Percentiles rank a stretch among this genome's conserved stretches.
Evolutionary conservation across 2,888 invertebrate genomes (phyloP).

Genomic region (Himalopsyche japonica): DNA sequence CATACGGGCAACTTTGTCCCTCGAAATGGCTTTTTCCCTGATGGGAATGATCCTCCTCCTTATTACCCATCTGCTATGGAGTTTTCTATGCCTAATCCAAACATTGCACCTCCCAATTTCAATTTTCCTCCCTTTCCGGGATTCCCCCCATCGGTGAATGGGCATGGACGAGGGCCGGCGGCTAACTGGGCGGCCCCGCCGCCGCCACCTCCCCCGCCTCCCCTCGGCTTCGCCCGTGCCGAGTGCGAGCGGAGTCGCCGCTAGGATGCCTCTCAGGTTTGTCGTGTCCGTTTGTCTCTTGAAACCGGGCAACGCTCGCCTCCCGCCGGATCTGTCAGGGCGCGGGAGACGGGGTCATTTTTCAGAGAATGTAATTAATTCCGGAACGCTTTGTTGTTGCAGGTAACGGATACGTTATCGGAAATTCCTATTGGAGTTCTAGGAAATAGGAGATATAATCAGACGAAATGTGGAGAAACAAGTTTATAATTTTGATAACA

Average conservation of each 20-base stretch:
- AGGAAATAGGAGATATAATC: conserved; percentile 16
- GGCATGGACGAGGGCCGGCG: conserved; percentile 45
- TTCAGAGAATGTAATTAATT: background rate
- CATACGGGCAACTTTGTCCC: background rate
- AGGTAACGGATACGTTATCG: conserved; percentile 40
- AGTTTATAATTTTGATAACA: background rate
- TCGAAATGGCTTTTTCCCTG: background rate
- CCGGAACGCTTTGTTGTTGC: conserved; percentile 23
- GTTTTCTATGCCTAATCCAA: conserved; percentile 6
- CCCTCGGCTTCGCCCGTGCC: conserved; percentile 51
- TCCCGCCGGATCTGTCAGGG: background rate
- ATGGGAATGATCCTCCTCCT: conserved; percentile 5
- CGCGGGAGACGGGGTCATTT: background rate
- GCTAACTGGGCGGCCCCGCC: conserved; percentile 45
- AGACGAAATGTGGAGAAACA: background rate
- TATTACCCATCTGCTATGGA: conserved; percentile 15
- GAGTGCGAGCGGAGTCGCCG: conserved; percentile 40
- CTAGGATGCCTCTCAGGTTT: conserved; percentile 34
- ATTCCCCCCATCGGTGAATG: conserved; percentile 45
- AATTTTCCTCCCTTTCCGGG: conserved; percentile 42
- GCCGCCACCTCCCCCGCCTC: conserved; percentile 39
- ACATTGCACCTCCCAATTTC: background rate
- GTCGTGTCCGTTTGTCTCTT: conserved; percentile 14
- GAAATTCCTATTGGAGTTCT: conserved; percentile 39
- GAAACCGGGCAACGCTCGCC: background rate